Conservation (phyloP, 92 coral and sea anemone genomes). For the Palythoa grandis region DNA sequence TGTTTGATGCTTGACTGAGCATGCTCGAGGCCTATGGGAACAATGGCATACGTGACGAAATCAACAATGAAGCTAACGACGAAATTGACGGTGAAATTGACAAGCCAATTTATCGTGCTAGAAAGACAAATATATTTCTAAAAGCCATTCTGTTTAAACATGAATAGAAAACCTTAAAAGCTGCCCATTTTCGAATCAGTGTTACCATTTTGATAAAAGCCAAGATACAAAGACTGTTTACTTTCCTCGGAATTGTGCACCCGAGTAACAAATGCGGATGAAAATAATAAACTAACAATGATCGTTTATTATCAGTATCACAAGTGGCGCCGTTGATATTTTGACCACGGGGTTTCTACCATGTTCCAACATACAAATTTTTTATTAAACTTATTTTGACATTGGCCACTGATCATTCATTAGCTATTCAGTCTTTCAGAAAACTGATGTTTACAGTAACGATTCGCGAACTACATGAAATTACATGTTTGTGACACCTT, state of each 20-base stretch:
- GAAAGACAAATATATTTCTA: slow-evolving; percentile 32
- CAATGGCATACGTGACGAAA: slow-evolving; percentile 64
- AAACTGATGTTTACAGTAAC: background rate
- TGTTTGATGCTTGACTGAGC: slow-evolving; percentile 59
- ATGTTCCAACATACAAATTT: background rate
- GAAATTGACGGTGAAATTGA: slow-evolving; percentile 36
- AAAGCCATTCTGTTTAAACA: slow-evolving; percentile 24
- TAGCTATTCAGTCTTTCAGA: background rate
- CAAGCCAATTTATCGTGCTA: slow-evolving; percentile 14
- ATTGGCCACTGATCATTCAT: background rate
- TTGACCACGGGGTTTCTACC: slow-evolving; percentile 29
- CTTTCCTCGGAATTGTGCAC: background rate
- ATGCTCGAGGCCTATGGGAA: slow-evolving; percentile 56
- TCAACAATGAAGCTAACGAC: slow-evolving; percentile 4
- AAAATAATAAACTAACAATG: background rate
- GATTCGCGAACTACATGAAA: background rate
- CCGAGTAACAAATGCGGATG: background rate
- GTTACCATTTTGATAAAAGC: background rate
- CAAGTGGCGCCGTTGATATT: background rate
- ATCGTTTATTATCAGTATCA: background rate
- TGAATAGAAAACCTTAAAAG: background rate
- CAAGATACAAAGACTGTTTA: background rate
- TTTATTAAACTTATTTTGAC: background rate
- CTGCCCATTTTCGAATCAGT: background rate
- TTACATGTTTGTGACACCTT: background rate